Conservation (phyloP, 2,113 vertebrate genomes). For the Irena cyanogastra region DNA sequence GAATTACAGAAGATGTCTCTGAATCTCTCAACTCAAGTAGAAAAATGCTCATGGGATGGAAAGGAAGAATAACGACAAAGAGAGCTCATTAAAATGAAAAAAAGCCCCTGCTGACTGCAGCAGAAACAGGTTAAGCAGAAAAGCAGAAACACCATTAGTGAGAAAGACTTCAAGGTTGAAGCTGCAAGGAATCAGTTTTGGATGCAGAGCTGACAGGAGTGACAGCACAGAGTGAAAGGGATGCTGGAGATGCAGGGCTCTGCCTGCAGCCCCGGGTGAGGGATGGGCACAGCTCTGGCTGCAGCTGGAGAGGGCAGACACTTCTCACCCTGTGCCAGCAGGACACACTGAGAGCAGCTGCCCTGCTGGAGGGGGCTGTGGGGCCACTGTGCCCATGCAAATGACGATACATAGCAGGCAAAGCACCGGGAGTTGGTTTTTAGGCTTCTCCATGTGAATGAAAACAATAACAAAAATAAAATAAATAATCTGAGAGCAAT, state of each 20-base stretch:
- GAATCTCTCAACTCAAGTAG: not conserved
- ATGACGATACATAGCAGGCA: not conserved
- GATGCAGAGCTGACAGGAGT: not conserved
- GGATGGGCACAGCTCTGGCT: not conserved
- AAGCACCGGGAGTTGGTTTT: not conserved
- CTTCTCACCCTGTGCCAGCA: not conserved
- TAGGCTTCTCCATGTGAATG: not conserved
- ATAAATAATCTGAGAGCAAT: not conserved
- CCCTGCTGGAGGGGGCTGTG: not conserved
- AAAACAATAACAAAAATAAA: not conserved
- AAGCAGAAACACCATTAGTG: not conserved
- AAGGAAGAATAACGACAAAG: not conserved
- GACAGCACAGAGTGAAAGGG: not conserved
- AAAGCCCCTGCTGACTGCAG: not conserved
- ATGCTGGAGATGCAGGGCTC: not conserved
- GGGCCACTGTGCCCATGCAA: not conserved
- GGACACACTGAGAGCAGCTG: not conserved
- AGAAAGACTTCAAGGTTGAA: not conserved
- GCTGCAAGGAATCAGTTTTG: not conserved
- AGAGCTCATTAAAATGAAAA: conserved; percentile 23
- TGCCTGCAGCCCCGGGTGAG: not conserved
- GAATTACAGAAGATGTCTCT: not conserved
- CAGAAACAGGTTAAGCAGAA: conserved; percentile 4
- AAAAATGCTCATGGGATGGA: not conserved
- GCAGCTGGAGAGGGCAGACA: not conserved